A percentile compares a stretch with the other conserved stretches of the same genome.
Evolutionary conservation across 1,140 invertebrate species (phyloP).

Genomic region (Diachasma alloeum): DNA sequence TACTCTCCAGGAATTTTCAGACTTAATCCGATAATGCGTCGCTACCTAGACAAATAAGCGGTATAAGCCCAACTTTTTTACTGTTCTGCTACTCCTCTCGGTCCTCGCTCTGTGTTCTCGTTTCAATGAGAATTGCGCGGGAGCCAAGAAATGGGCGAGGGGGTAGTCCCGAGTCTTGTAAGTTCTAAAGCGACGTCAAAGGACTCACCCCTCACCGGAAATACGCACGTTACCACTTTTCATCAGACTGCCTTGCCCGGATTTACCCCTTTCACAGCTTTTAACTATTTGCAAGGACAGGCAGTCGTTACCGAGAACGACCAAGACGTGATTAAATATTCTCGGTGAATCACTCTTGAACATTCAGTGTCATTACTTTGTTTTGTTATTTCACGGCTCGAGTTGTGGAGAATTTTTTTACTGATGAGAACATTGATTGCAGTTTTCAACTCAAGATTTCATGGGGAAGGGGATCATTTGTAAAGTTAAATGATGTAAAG

Average conservation of each 20-base stretch:
- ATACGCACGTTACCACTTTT: constrained; percentile 12
- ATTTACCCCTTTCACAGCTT: background rate
- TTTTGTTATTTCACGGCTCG: background rate
- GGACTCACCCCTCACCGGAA: background rate
- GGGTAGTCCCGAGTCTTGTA: constrained; percentile 28
- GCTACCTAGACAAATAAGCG: background rate
- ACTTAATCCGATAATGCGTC: constrained; percentile 43
- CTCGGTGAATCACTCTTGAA: background rate
- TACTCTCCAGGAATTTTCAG: constrained; percentile 22
- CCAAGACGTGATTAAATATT: background rate
- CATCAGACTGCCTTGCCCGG: constrained; percentile 8
- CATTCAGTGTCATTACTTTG: background rate
- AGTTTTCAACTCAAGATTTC: background rate
- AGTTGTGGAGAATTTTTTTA: background rate
- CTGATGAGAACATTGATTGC: background rate
- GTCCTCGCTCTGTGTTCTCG: constrained; percentile 29
- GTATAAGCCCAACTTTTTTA: background rate
- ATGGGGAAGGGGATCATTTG: too few species aligned
- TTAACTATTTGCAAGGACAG: background rate
- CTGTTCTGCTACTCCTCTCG: background rate
- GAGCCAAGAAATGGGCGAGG: background rate
- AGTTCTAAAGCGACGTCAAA: constrained; percentile 27
- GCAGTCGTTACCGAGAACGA: background rate
- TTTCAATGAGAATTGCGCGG: constrained; percentile 32
- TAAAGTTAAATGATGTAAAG: too few species aligned